Evolutionary conservation across 2,113 vertebrate species (phyloP), one percentile per base, ranked within the genome.

Genomic region (Synchiropus splendidus): DNA sequence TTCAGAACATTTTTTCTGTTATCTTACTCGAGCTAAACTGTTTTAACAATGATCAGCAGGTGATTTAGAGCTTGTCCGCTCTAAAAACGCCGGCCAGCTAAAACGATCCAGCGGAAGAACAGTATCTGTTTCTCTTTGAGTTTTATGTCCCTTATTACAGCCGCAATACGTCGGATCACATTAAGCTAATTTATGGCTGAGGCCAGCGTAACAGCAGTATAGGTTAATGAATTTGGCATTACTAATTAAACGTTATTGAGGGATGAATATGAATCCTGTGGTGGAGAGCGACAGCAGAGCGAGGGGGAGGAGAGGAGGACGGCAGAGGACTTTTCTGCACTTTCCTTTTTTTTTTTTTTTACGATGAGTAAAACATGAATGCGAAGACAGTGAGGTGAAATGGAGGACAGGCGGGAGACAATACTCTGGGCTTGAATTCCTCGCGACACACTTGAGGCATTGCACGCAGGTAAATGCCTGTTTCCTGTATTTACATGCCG

Each of bases 221-320:
- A 86, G 90, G 92, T 96, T 97, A 96, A 97, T 87, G 81, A 90
- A 89, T 87, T 89, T 89, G 89, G 88, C 90, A 94, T 92, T 89
- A 88, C 89, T 92, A 93, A 98, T 94, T 90, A 97, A 92, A 88
- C 82, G 88, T 89, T 83, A 89, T 89, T 84, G 87, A 86, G 86
- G 89, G 87, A 89, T 90, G 90, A 94, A 92, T 90, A 92, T 92
- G 92, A 94, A 91, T 90, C 85, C 87, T 83, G 84, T 78, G 79
- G 75, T 81, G 79, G 85, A 86, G 79, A 84, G 43, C 51, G 58
- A 58, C 18, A 18, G 64, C 37, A 21, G 59, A 50, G 48, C 12
- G 39, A 41, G 43, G 43, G 31, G 42, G 60, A 27, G 50, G 33
- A 44, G 36, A 51, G 52, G 12, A 59, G 57, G 45, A 61, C 27